Evolutionary conservation across 2,888 invertebrate genomes (phyloP), one percentile per base, ranked within the genome.

Genomic region (Sarcophaga variegata): DNA sequence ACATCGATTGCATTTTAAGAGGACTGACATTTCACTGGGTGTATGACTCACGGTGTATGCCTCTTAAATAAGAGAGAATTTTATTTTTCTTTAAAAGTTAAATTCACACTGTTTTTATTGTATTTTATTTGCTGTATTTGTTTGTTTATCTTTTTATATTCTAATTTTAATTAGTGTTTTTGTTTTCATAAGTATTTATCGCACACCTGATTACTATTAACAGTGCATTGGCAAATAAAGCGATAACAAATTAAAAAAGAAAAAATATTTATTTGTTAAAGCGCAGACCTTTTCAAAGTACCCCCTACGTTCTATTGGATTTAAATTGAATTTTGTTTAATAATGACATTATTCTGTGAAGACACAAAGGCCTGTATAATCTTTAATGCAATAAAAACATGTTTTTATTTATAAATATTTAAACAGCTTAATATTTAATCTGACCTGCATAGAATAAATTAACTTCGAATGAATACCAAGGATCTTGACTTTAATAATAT

Each of bases 131-230:
- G 14, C 27, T 60, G 62, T 20, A 67, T 69, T 63, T 49, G 12
- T 69, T 63, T 49, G 12, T 49, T 81, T 66, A 66, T 5, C 2
- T 62, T 75, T 54, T 70, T 62, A 62, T 66, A 17, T 67, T 54
- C 14, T 54, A 54, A 54, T 54, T 54, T 67, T 74, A 67, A 45
- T 37, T 8, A 10, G 8, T 10, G 37, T 45, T 69, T 25, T 69
- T 81, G 62, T 62, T 10, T 62, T 49, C n/a, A 20, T 49, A 74
- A 11, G 54, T 11, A 69, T 54, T 67, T 75, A 81, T 75, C 67
- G 22, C n/a, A 17, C 69, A 76, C 63, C 69, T 70, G 37, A 70
- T 75, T 14, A 81, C 67, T 74, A 49, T 47, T 62, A 49, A 69
- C 17, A 75, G 17, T 81, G 11, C 20, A 47, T 67, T 62, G 74